These are phyloP conservation scores for Brachionus paranguensis DNA, from an alignment of 1,140 invertebrate genomes.

Conservation along the genomic window DNA sequence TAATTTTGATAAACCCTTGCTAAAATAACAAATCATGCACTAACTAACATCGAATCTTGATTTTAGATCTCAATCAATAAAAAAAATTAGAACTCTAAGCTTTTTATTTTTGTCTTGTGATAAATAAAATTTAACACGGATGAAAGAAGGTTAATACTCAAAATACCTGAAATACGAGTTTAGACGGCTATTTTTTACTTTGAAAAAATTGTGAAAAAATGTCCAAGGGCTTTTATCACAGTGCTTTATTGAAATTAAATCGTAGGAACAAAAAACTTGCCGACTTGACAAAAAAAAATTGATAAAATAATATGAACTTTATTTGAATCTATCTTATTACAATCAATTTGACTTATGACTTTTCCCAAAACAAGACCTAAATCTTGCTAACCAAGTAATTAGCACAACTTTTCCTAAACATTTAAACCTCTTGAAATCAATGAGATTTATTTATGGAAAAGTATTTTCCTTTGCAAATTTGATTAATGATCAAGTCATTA, in stretches of 20 bases:
- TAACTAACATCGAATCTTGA: not conserved
- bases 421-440: not conserved
- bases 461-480: not conserved
- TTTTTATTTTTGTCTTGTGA: not conserved
- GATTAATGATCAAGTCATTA: conserved; percentile 26
- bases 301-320: not conserved
- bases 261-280: not conserved
- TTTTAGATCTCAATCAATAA: not conserved
- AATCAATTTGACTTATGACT: conserved; percentile 29
- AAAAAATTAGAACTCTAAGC: not conserved
- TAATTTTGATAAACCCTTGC: not conserved
- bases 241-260: conserved; percentile 20
- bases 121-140: conserved; percentile 11
- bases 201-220: not conserved
- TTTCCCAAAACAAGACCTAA: conserved; percentile 9
- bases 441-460: not conserved
- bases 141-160: not conserved
- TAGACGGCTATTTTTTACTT: not conserved
- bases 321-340: conserved; percentile 13
- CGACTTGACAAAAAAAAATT: not conserved
- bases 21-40: not conserved
- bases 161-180: conserved; percentile 16
- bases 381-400: not conserved
- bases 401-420: not conserved
- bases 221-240: not conserved